These are phyloP conservation scores for Venusia cambrica DNA, from an alignment of 2,888 invertebrate genomes.

Conservation along the genomic window DNA sequence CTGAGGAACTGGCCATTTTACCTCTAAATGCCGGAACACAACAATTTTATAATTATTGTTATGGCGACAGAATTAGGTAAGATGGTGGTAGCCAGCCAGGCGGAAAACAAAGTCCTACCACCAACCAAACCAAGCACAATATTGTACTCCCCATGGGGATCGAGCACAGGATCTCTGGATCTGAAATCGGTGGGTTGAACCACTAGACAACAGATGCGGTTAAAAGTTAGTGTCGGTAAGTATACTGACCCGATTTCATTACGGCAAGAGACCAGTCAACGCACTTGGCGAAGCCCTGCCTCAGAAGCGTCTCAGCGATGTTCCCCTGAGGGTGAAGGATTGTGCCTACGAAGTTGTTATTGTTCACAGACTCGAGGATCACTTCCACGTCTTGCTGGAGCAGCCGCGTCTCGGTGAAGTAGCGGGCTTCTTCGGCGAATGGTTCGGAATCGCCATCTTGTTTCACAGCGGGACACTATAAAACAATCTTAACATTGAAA, in stretches of 20 bases:
- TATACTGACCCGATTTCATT: slow-evolving; percentile 65
- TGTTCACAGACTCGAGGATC: slow-evolving; percentile 94
- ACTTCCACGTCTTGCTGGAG: slow-evolving; percentile 95
- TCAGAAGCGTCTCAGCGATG: slow-evolving; percentile 95
- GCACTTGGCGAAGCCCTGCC: slow-evolving; percentile 96
- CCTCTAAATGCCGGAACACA: too few relatives aligned
- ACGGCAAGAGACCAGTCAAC: slow-evolving; percentile 74
- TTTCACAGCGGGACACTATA: slow-evolving; percentile 89
- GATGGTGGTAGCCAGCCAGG: too few relatives aligned
- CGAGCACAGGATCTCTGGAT: too few relatives aligned
- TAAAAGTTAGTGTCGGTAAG: too few relatives aligned
- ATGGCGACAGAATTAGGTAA: too few relatives aligned
- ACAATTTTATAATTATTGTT: too few relatives aligned
- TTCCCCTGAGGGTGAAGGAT: slow-evolving; percentile 95
- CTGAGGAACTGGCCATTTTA: too few relatives aligned
- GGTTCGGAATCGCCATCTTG: slow-evolving; percentile 86
- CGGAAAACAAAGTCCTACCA: too few relatives aligned
- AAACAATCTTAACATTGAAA: too few relatives aligned
- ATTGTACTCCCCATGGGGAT: too few relatives aligned
- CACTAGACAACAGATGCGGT: neutral
- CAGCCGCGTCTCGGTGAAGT: slow-evolving; percentile 94
- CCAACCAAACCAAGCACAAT: too few relatives aligned
- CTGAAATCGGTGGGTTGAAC: too few relatives aligned
- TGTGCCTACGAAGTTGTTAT: slow-evolving; percentile 96
- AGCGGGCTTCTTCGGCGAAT: slow-evolving; percentile 93